Evolutionary conservation across 2,888 invertebrate genomes (phyloP).

Genomic region (Dolichomitus sp.): DNA sequence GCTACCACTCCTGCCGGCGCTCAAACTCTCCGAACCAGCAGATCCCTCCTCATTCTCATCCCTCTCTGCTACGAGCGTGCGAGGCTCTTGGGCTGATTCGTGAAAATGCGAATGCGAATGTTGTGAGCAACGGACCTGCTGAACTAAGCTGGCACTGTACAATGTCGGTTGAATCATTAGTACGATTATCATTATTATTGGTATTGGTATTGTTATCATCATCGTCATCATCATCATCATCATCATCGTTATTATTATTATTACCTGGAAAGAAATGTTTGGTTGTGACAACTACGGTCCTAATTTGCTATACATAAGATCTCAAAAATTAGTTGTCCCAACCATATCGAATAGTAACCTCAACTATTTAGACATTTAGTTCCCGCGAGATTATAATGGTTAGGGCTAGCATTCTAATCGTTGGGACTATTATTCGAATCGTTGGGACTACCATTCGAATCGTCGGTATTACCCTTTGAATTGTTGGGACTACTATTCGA

Average conservation of each 20-base stretch:
- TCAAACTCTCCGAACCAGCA: constrained; percentile 63
- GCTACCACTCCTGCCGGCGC: constrained; percentile 43
- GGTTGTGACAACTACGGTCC: too few species aligned
- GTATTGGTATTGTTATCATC: constrained; percentile 1
- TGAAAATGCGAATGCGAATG: constrained; percentile 21
- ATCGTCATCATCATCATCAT: not conserved
- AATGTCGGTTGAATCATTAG: not conserved
- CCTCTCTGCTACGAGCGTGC: constrained; percentile 29
- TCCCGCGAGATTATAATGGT: too few species aligned
- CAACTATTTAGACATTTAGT: too few species aligned
- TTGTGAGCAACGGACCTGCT: constrained; percentile 30
- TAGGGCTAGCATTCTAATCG: too few species aligned
- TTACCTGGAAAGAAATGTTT: too few species aligned
- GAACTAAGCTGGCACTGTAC: constrained; percentile 10
- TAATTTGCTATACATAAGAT: too few species aligned
- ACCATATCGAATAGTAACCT: too few species aligned
- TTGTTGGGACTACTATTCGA: too few species aligned
- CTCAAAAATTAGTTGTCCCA: too few species aligned
- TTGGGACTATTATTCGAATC: too few species aligned
- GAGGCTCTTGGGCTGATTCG: constrained; percentile 3
- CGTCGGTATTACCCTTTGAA: too few species aligned
- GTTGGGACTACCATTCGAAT: too few species aligned
- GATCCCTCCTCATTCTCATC: constrained; percentile 60
- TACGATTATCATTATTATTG: constrained; percentile 2
- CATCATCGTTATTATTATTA: not conserved